phyloP scores from a whole-genome alignment of 2,797 vertebrate species.

The Lepus oiostolus region DNA sequence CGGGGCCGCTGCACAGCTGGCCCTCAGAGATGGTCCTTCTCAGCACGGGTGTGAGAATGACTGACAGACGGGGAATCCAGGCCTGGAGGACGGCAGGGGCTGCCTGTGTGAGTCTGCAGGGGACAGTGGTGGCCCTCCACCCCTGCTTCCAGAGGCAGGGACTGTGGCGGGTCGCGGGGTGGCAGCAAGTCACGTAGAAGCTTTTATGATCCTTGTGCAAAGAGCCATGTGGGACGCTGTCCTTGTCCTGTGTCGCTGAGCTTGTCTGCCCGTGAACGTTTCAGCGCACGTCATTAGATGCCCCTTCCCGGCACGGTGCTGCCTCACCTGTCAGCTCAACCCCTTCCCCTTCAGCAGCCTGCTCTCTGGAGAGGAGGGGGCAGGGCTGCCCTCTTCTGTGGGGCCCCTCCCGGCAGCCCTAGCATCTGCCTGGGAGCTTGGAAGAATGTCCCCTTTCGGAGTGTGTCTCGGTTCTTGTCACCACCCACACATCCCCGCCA shows the following conservation, averaged over 20 bases:
- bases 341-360: neutral
- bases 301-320: neutral
- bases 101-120: neutral
- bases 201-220: neutral
- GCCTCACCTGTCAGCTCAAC: neutral
- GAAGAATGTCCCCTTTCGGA: neutral
- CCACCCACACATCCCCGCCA: neutral
- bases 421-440: neutral
- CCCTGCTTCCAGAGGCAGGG: neutral
- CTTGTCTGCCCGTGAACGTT: neutral
- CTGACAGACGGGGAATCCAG: neutral
- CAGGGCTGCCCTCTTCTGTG: neutral
- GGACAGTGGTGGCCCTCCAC: neutral
- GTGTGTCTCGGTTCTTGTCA: neutral
- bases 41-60: neutral
- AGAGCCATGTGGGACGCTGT: neutral
- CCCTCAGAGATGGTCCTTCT: neutral
- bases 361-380: neutral
- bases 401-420: neutral
- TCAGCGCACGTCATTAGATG: neutral
- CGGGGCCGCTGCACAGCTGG: neutral
- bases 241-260: neutral
- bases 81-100: neutral
- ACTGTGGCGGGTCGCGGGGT: neutral
- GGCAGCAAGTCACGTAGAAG: neutral